phyloP scores from a whole-genome alignment of 2,797 vertebrate genomes.

The Pempheris klunzingeri region DNA sequence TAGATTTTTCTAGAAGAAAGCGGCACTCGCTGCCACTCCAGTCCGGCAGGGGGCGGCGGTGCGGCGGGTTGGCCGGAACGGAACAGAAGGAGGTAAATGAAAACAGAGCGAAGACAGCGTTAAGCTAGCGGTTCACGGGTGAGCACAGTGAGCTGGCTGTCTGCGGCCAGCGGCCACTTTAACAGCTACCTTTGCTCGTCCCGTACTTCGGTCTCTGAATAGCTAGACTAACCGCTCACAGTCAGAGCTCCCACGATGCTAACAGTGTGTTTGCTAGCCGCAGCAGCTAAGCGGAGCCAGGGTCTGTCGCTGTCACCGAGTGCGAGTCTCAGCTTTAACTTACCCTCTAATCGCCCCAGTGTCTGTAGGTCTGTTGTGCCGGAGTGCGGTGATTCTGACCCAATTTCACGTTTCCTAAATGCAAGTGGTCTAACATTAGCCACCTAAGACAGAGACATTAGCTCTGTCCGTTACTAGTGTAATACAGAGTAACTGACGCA shows the following conservation, averaged over 20 bases:
- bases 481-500: not conserved
- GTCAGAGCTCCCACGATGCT: rapidly evolving
- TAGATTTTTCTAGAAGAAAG: too few species aligned
- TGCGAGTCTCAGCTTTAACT: too few species aligned
- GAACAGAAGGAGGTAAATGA: not conserved
- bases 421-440: not conserved
- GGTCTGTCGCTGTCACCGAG: constrained; percentile 18
- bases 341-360: not conserved
- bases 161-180: not conserved
- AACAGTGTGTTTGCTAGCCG: not conserved
- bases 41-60: too few species aligned
- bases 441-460: too few species aligned
- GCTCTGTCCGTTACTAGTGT: too few species aligned
- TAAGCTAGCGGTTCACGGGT: not conserved
- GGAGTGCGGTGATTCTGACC: too few species aligned
- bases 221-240: not conserved
- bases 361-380: not conserved
- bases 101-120: not conserved
- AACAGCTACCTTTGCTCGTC: too few species aligned
- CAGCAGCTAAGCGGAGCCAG: constrained; percentile 18
- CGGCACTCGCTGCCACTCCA: too few species aligned
- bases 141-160: not conserved
- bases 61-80: too few species aligned
- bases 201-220: rapidly evolving
- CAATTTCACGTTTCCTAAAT: not conserved